These are phyloP conservation scores for Phasianus colchicus DNA, from an alignment of 2,113 vertebrate genomes.

Conservation along the genomic window DNA sequence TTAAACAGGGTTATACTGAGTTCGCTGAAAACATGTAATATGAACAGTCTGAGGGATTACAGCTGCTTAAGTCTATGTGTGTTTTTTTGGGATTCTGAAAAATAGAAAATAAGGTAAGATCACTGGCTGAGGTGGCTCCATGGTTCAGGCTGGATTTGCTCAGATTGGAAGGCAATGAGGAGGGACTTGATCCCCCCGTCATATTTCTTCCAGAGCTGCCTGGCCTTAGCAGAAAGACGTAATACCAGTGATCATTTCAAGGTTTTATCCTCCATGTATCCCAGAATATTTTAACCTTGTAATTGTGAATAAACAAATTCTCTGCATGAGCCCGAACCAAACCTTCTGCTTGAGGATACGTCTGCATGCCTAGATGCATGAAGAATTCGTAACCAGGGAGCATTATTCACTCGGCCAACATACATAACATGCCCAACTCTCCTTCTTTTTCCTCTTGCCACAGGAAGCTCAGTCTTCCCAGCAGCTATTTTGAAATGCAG, in stretches of 20 bases:
- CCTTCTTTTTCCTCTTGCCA: slow-evolving; percentile 9
- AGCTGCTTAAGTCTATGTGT: neutral
- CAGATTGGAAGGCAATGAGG: rapidly evolving
- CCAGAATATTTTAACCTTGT: neutral
- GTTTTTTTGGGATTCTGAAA: neutral
- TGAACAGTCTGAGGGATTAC: neutral
- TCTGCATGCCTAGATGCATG: neutral
- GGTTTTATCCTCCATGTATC: neutral
- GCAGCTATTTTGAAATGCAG: neutral
- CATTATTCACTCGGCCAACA: neutral
- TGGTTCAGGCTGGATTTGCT: neutral
- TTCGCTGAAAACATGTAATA: neutral
- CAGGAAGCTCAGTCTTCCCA: neutral
- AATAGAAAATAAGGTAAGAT: neutral
- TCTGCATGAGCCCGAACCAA: neutral
- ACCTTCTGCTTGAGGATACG: neutral
- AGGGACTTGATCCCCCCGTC: neutral
- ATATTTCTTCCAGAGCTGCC: neutral
- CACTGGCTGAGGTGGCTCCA: neutral
- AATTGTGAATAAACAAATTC: neutral
- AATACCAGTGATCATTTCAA: neutral
- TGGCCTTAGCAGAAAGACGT: neutral
- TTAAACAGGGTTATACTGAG: neutral
- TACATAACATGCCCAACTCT: neutral
- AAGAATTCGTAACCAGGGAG: neutral